phyloP scores from a whole-genome alignment of 2,888 invertebrate genomes.

The Hylaea fasciaria region DNA sequence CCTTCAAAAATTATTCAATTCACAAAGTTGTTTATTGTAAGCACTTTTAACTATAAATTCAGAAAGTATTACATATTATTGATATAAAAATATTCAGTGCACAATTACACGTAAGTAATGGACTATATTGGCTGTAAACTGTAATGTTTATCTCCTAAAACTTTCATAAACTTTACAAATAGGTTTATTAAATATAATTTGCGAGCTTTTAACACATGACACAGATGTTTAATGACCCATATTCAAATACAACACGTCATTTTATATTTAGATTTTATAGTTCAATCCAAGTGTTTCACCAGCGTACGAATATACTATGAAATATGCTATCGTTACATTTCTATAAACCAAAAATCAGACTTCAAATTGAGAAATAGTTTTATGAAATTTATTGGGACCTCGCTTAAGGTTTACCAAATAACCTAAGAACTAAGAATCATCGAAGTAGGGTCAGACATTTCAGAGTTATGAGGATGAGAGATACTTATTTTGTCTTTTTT shows the following conservation, averaged over 20 bases:
- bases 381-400: too few species aligned
- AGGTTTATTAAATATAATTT: slow-evolving; percentile 31
- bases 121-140: slow-evolving; percentile 10
- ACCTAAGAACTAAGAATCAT: too few species aligned
- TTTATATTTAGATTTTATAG: slow-evolving; percentile 33
- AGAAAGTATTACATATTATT: not conserved
- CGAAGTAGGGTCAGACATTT: too few species aligned
- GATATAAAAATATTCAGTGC: not conserved
- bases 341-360: too few species aligned
- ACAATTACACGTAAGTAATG: slow-evolving; percentile 17
- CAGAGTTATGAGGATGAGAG: too few species aligned
- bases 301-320: not conserved
- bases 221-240: slow-evolving; percentile 23
- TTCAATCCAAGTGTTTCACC: slow-evolving; percentile 9
- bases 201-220: slow-evolving; percentile 24
- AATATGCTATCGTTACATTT: not conserved
- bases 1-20: too few species aligned
- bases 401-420: too few species aligned
- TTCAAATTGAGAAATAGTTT: too few species aligned
- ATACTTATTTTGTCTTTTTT: too few species aligned
- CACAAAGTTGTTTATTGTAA: not conserved
- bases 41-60: not conserved
- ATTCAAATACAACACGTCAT: slow-evolving; percentile 21
- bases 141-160: slow-evolving; percentile 19
- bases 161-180: slow-evolving; percentile 28